Evolutionary conservation across 2,797 vertebrate genomes (phyloP).

Genomic region (Oreochromis grahami): DNA sequence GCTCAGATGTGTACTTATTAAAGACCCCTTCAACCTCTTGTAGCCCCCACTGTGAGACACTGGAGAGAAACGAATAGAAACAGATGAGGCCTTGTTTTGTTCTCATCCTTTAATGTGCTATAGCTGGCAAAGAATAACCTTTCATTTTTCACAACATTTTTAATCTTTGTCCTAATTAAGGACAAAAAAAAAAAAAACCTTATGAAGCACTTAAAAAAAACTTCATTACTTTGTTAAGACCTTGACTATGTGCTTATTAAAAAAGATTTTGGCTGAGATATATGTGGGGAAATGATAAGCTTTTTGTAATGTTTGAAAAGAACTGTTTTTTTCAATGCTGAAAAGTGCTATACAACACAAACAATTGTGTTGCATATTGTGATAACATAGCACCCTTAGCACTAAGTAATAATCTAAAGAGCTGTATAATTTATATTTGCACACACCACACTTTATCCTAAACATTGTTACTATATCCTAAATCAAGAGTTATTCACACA

Average conservation of each 20-base stretch:
- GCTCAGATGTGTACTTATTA: constrained; percentile 49
- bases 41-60: constrained; percentile 29
- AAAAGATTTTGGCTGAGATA: background rate
- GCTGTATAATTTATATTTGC: too few species aligned
- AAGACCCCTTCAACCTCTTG: constrained; percentile 9
- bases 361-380: too few species aligned
- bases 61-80: constrained; percentile 7
- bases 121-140: constrained; percentile 20
- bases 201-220: background rate
- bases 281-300: background rate
- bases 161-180: background rate
- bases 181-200: background rate
- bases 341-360: background rate
- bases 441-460: too few species aligned
- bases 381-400: too few species aligned
- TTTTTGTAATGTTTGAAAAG: background rate
- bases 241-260: background rate
- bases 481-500: too few species aligned
- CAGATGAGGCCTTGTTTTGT: background rate
- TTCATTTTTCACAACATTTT: background rate
- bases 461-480: too few species aligned
- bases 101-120: constrained; percentile 48
- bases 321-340: background rate
- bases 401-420: too few species aligned
- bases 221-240: background rate